Evolutionary conservation across 2,888 invertebrate species (phyloP).

Genomic region (Pterostichus niger): DNA sequence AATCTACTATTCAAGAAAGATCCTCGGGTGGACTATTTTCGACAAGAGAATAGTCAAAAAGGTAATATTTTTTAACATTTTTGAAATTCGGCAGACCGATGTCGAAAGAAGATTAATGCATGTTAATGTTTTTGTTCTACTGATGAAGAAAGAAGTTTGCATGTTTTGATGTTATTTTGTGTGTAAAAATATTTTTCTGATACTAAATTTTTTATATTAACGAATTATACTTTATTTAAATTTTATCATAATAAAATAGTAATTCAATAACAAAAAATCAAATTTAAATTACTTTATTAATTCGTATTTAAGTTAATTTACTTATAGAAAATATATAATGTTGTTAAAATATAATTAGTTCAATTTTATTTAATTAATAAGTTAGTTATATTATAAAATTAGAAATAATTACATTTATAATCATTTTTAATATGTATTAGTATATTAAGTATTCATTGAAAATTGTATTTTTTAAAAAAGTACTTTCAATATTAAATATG

Average conservation of each 20-base stretch:
- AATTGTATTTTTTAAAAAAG: background rate
- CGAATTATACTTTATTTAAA: background rate
- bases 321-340: background rate
- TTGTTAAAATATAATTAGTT: background rate
- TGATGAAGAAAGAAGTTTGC: constrained; percentile 56
- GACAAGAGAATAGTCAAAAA: constrained; percentile 35
- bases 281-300: too few relatives aligned
- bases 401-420: too few relatives aligned
- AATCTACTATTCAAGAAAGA: constrained; percentile 43
- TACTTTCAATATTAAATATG: constrained; percentile 1
- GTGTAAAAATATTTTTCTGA: constrained; percentile 10
- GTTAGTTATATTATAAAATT: too few relatives aligned
- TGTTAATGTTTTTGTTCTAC: constrained; percentile 21
- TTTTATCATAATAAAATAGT: background rate
- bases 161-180: constrained; percentile 46
- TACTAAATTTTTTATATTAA: background rate
- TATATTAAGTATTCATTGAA: background rate
- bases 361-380: too few relatives aligned
- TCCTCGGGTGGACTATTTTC: constrained; percentile 57
- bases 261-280: background rate
- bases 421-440: background rate
- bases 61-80: constrained; percentile 49
- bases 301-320: too few relatives aligned
- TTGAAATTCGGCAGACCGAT: constrained; percentile 12
- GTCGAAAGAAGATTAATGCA: constrained; percentile 36